Percentiles rank a stretch among this genome's conserved stretches.
phyloP scores from a whole-genome alignment of 2,797 vertebrate species.

The Toxotes lorentzi region DNA sequence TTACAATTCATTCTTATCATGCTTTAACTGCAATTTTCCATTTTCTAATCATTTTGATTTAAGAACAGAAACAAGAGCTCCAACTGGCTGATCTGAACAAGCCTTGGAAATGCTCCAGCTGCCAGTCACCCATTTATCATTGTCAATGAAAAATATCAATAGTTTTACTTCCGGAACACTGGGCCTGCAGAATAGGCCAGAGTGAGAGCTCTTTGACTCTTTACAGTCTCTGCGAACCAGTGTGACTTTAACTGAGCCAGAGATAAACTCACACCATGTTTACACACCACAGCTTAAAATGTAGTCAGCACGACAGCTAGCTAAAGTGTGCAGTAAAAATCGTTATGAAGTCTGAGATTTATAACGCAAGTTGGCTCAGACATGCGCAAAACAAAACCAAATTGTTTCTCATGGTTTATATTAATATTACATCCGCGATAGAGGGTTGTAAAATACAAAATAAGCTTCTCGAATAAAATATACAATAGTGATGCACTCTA shows the following conservation, averaged over 20 bases:
- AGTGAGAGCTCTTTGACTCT: constrained; percentile 1
- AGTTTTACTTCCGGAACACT: constrained; percentile 43
- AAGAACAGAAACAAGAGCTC: no score
- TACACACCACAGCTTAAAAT: neutral
- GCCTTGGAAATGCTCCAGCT: constrained; percentile 1
- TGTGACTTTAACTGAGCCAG: neutral
- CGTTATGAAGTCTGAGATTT: neutral
- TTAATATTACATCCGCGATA: neutral
- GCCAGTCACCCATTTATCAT: constrained; percentile 1
- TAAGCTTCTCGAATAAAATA: neutral
- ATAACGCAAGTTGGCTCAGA: neutral
- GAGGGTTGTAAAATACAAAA: neutral
- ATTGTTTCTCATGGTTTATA: neutral
- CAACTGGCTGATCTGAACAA: no score
- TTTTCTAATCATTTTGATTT: no score
- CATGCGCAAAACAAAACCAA: constrained; percentile 26
- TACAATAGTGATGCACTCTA: neutral
- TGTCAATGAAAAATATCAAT: constrained; percentile 30
- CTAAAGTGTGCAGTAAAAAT: neutral
- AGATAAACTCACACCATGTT: neutral
- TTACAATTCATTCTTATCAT: no score
- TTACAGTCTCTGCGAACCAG: constrained; percentile 3
- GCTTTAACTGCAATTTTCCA: no score
- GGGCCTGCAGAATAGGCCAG: neutral
- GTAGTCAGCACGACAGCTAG: neutral